Evolutionary conservation across 53 echinoderm and acorn worm species (phyloP).

Genomic region (Astropecten irregularis): DNA sequence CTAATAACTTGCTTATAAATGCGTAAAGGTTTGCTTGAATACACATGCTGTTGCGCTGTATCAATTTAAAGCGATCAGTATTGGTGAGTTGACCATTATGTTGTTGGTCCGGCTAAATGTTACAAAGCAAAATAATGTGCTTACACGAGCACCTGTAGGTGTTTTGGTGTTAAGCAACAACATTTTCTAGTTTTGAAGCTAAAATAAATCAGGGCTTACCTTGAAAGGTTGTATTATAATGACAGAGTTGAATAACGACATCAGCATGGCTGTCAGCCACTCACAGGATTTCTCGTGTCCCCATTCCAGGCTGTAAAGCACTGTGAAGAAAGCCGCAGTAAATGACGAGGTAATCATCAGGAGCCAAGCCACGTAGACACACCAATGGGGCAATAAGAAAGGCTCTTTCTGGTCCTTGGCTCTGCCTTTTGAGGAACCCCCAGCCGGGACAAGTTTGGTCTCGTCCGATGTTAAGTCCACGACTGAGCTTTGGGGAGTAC

Average conservation of each 20-base stretch:
- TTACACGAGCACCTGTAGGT: too few relatives aligned
- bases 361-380: constrained; percentile 70
- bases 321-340: constrained; percentile 68
- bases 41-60: too few relatives aligned
- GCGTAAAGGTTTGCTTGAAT: too few relatives aligned
- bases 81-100: too few relatives aligned
- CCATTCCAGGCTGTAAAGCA: constrained; percentile 78
- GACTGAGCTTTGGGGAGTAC: constrained; percentile 5
- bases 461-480: constrained; percentile 21
- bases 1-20: too few relatives aligned
- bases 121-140: too few relatives aligned
- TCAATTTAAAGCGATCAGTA: too few relatives aligned
- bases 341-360: constrained; percentile 59
- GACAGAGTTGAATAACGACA: constrained; percentile 77
- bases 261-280: constrained; percentile 75
- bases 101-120: too few relatives aligned
- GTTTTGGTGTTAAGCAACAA: too few relatives aligned
- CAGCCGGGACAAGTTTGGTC: not conserved
- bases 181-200: too few relatives aligned
- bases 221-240: constrained; percentile 75
- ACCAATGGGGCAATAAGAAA: constrained; percentile 73
- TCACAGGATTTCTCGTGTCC: constrained; percentile 66
- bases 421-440: not conserved
- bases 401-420: constrained; percentile 27
- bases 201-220: too few relatives aligned